Base-by-base conservation (phyloP, 2,113 vertebrate genomes). In the Nyctereutes procyonoides region DNA sequence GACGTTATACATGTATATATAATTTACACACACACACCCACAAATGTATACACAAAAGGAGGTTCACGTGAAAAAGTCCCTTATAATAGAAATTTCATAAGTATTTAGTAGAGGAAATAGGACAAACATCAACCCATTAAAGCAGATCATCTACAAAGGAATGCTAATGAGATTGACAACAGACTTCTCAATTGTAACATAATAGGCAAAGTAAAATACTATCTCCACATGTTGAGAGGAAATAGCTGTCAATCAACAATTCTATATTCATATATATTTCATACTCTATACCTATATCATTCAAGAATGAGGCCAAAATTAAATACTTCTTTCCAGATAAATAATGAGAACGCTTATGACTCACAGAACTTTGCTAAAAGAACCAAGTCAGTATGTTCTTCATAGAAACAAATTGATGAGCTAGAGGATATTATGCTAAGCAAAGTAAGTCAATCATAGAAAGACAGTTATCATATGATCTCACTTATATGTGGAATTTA, bases 271-370 rank as follows among this genome's bases (percentile, higher is more conserved):
- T 74, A 17, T 90, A 8, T 81, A 94, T 83, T 94, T 93, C 63
- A 85, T 80, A 80, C 32, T 48, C 2, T 92, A 32, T 65, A 51
- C 53, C 35, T 38, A 17, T 62, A 6, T 67, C 26, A 88, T 80
- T 77, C 76, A 80, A 88, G 56, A 84, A 16, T 84, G 35, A 14
- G 3, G 43, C 83, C 48, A 88, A 79, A 92, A 69, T 62, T 8
- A 88, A 92, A 53, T 76, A 83, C 30, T 95, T 90, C 7, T 73
- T 95, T 69, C 63, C 79, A 92, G 38, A 62, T 58, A 65, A 82
- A 89, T 30, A 93, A 60, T 53, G 19, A 93, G 35, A 88, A 69
- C 85, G 7, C 22, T n/a, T 76, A 74, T 14, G 30, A 81, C 20
- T 84, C 43, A 20, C 4, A 28, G 63, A 81, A 60, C 58, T 84